Conservation (phyloP, 30 jellyfish, hydroid and myxozoan genomes). For the Pseudorhiza aurosa region DNA sequence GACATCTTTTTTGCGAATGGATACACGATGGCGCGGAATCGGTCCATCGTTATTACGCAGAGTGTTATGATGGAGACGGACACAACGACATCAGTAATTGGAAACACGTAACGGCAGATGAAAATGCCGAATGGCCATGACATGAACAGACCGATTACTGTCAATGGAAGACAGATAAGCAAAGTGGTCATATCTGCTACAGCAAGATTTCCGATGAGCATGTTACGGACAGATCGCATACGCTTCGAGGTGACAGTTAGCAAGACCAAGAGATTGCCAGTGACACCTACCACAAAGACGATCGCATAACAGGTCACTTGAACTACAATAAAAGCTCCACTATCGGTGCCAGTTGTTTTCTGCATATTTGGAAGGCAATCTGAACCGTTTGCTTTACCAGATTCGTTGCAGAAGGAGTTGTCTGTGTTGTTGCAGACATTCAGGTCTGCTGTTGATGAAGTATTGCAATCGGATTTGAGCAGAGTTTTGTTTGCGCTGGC, state of each 20-base stretch:
- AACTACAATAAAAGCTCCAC: neutral
- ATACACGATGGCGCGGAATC: slow-evolving; percentile 92
- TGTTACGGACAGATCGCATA: slow-evolving; percentile 80
- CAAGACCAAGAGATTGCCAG: slow-evolving; percentile 83
- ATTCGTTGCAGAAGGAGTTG: neutral
- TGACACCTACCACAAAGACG: slow-evolving; percentile 75
- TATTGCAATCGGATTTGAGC: neutral
- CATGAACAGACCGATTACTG: slow-evolving; percentile 42
- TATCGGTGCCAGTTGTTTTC: neutral
- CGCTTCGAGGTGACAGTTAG: slow-evolving; percentile 77
- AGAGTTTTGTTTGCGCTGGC: neutral
- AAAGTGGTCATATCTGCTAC: slow-evolving; percentile 77
- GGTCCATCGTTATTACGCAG: slow-evolving; percentile 79
- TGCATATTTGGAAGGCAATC: neutral
- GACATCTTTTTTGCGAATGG: slow-evolving; percentile 81
- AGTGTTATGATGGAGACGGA: slow-evolving; percentile 81
- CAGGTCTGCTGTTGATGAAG: neutral
- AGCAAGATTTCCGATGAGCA: slow-evolving; percentile 90
- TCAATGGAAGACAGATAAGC: slow-evolving; percentile 72
- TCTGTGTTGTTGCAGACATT: neutral
- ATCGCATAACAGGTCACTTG: slow-evolving; percentile 42
- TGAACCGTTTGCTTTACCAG: neutral
- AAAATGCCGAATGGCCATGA: slow-evolving; percentile 96
- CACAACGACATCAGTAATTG: slow-evolving; percentile 84
- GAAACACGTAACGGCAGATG: slow-evolving; percentile 78